phyloP scores from a whole-genome alignment of 37 sponge, comb jelly and placozoan genomes.

The Mnemiopsis leidyi region DNA sequence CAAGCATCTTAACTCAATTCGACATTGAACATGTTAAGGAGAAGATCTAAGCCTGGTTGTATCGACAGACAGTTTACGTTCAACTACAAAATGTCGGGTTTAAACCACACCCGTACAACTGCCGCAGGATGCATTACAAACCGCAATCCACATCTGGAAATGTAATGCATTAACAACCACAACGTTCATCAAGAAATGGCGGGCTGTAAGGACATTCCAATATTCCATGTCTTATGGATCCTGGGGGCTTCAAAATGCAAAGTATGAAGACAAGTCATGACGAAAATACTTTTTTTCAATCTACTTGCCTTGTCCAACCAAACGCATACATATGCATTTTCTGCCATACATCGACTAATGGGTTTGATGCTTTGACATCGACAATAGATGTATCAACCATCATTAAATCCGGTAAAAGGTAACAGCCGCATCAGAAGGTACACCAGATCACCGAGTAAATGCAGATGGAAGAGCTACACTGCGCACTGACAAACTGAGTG shows the following conservation, averaged over 20 bases:
- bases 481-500: neutral
- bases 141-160: neutral
- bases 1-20: too few species aligned
- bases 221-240: too few species aligned
- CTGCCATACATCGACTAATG: neutral
- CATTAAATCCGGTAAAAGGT: neutral
- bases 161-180: neutral
- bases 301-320: neutral
- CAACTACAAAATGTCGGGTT: neutral
- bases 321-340: neutral
- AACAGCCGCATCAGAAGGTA: neutral
- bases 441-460: neutral
- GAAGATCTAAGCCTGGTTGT: too few species aligned
- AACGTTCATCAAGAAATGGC: neutral
- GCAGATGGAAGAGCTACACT: neutral
- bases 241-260: neutral
- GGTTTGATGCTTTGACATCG: too few species aligned
- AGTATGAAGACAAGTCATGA: neutral
- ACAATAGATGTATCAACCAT: neutral
- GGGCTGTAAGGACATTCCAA: too few species aligned
- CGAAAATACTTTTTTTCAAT: neutral
- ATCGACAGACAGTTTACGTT: neutral
- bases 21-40: too few species aligned
- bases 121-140: neutral
- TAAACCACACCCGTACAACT: neutral